Percentiles rank a stretch among this genome's conserved stretches.
Evolutionary conservation across 2,113 vertebrate genomes (phyloP).

Genomic region (Crypturellus undulatus): DNA sequence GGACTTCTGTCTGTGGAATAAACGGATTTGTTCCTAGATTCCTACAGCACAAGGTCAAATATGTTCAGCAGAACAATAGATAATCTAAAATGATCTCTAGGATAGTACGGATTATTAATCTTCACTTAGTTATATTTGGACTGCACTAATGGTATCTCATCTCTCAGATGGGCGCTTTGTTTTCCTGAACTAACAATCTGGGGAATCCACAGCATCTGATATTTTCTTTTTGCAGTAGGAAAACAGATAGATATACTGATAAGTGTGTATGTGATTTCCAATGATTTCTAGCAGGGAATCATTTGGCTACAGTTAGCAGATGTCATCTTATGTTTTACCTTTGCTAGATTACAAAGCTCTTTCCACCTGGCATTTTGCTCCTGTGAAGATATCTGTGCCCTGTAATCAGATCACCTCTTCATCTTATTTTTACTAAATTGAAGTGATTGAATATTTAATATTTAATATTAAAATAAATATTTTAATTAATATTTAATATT

Average conservation of each 20-base stretch:
- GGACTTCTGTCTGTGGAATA: neutral
- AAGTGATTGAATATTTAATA: neutral
- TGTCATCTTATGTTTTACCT: neutral
- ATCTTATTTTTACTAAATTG: neutral
- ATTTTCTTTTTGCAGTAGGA: neutral
- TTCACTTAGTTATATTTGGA: neutral
- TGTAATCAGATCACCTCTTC: constrained; percentile 28
- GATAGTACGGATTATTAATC: neutral
- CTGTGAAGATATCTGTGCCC: neutral
- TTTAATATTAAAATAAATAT: no score
- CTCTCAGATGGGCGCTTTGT: neutral
- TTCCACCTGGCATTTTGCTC: constrained; percentile 1
- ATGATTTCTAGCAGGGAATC: neutral
- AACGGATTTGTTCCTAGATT: neutral
- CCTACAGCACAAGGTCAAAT: neutral
- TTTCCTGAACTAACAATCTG: neutral
- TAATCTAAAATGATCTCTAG: neutral
- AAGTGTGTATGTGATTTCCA: neutral
- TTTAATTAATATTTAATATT: neutral
- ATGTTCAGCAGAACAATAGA: neutral
- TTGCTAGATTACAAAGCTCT: constrained; percentile 5
- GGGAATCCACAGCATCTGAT: neutral
- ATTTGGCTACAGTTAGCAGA: neutral
- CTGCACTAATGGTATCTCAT: neutral
- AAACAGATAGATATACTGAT: neutral